Evolutionary conservation across 2,797 vertebrate species (phyloP), one percentile per base, ranked within the genome.

Genomic region (Paguma larvata): DNA sequence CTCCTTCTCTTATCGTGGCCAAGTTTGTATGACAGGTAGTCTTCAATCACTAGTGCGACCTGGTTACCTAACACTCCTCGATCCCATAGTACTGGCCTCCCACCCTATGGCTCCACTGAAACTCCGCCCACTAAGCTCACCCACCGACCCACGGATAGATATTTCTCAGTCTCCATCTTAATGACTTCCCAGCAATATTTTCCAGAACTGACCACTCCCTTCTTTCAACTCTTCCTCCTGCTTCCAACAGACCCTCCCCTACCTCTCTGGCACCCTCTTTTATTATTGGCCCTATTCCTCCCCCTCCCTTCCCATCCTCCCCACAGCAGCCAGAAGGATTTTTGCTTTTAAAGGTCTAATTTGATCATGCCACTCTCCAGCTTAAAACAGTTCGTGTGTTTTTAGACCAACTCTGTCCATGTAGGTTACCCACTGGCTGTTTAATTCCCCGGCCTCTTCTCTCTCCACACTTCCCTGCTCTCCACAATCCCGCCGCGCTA

Each of bases 401-500:
- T 67, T 78, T 75, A 85, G 65, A 46, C 80, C 41, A 95, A 91
- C 18, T 63, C 51, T 87, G 67, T 72, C 65, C 67, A 46, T 6
- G 3, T 32, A 18, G 73, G 51, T 91, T 94, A 38, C 3, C 51
- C 72, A 44, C 12, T 92, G 46, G 73, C 59, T 65, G 62, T 32
- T 82, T 89, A 89, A 92, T 41, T 96, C 59, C 63, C 18, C 3
- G 0, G 65, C 53, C 86, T 91, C 56, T 44, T 79, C 75, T 91
- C 80, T 92, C 72, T 62, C 87, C 70, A 59, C 38, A 68, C 65
- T 62, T 75, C 30, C 78, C 62, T 84, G 53, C 63, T 90, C 70
- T 65, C 63, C 92, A 95, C 77, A 95, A 77, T 46, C 75, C n/a
- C 70, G 30, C 46, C 94, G 48, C 23, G 32, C 46, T 51, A n/a